Evolutionary conservation across 2,113 vertebrate genomes (phyloP), one percentile per base, ranked within the genome.

Genomic region (Acrocephalus kingi): DNA sequence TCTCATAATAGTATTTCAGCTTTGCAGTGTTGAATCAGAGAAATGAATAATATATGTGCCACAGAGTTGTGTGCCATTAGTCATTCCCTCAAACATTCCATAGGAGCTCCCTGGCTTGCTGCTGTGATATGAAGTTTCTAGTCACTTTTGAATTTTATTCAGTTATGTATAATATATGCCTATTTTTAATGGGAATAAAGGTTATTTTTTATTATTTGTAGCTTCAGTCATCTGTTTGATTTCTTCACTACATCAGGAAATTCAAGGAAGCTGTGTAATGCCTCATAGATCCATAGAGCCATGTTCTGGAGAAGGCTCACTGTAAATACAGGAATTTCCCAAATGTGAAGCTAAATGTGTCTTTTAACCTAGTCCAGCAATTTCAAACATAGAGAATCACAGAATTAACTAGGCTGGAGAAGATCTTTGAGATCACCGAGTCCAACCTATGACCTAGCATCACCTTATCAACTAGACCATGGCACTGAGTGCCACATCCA

Each of bases 121-220:
- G 80, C 51, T 86, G 24, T 74, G 39, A 22, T 55, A 63, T 0
- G 7, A 56, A 67, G 45, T 90, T 86, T 93, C 33, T 63, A 22
- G 33, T 81, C 35, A 84, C 30, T 68, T 63, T 39, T 87, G 8
- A 30, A 15, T 76, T 93, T 95, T 81, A 75, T 68, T 93, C 28
- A 43, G 15, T 56, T 95, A 49, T 84, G 15, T 87, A 37, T 62
- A 84, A 64, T 62, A 78, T 11, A 49, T 58, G 54, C 35, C 56
- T 87, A 46, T 94, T 93, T 96, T 92, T 89, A 69, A 84, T 66
- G 69, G 22, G 19, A 97, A 96, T 97, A 97, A 97, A 97, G 28
- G 11, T 66, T 90, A 56, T 83, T 93, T 96, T 95, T 92, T 90
- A 92, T 81, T 87, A 51, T 84, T 95, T 90, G 66, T 90, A 55